Conservation (phyloP, 2,888 invertebrate species). For the Xanthia togata region DNA sequence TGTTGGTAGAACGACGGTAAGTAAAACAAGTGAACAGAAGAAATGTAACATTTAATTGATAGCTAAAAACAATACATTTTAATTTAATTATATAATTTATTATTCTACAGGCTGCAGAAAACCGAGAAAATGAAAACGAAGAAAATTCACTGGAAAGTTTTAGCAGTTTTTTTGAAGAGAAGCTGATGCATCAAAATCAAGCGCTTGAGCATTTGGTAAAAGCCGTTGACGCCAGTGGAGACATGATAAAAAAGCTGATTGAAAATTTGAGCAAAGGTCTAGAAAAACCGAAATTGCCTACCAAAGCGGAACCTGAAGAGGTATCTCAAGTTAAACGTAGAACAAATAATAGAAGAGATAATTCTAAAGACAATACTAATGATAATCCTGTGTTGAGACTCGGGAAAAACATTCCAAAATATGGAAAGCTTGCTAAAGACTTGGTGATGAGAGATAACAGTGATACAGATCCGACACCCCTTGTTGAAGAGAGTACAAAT, state of each 20-base stretch:
- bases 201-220: constrained; percentile 77
- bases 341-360: constrained; percentile 61
- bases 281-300: constrained; percentile 74
- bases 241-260: constrained; percentile 73
- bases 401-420: constrained; percentile 76
- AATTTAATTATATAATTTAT: background rate
- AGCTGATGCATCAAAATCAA: constrained; percentile 78
- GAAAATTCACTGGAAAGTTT: constrained; percentile 57
- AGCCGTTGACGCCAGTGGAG: constrained; percentile 70
- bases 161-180: constrained; percentile 76
- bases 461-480: constrained; percentile 72
- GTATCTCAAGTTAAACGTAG: constrained; percentile 62
- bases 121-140: constrained; percentile 66
- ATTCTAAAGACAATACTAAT: constrained; percentile 48
- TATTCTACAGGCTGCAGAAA: constrained; percentile 70
- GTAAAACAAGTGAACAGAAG: constrained; percentile 29
- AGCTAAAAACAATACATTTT: background rate
- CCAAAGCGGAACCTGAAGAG: constrained; percentile 70
- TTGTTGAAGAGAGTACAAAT: constrained; percentile 68
- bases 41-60: background rate
- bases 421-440: constrained; percentile 76
- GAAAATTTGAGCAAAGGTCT: constrained; percentile 70
- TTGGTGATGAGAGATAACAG: constrained; percentile 70
- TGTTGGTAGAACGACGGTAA: constrained; percentile 68
- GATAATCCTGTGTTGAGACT: constrained; percentile 74